Base-by-base conservation (phyloP, 1,140 invertebrate genomes). In the Sycophila sp. region DNA sequence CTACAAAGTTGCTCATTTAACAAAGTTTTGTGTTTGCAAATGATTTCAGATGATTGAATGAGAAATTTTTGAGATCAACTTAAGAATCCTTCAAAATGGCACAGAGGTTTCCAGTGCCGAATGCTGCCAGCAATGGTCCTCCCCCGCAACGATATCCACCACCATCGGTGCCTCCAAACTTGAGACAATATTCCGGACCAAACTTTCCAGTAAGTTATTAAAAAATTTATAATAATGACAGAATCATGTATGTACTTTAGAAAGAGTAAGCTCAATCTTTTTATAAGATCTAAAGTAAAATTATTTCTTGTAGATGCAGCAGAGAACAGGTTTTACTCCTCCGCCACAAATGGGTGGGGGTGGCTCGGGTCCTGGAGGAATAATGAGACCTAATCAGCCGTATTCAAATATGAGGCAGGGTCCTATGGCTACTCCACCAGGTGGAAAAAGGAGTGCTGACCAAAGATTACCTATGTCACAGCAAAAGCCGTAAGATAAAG, bases 401-500 rank as follows among this genome's bases (percentile, higher is more conserved):
- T 90, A 90, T 72, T 83, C 87, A 1, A 89, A 87, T 36, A 88
- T 91, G 88, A 81, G 89, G 26, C 88, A 88, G 71, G 86, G 88
- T 2, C 87, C 88, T 15, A 88, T 89, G 80, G 81, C 86, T 2
- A 85, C 87, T 19, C 86, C 87, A 15, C 85, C 87, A 19, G 87
- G 87, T 38, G 86, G 86, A 36, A 92, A 92, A 81, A 81, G 91
- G 45, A 89, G 89, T 7, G 79, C 86, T 2, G 91, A 91, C 81
- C 88, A 86, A 74, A 86, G 91, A 71, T 87, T 87, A 56, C 86
- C 86, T 4, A 87, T 90, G 81, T 85, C 88, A n/a, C 90, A 88
- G 69, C 89, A 90, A 81, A 92, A 91, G 81, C 88, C 87, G 87
- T 91, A 87, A 80, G 84, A 86, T n/a, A 63, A 79, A 45, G 77